Evolutionary conservation across 2,797 vertebrate genomes (phyloP).

Genomic region (Gallinago solitaria): DNA sequence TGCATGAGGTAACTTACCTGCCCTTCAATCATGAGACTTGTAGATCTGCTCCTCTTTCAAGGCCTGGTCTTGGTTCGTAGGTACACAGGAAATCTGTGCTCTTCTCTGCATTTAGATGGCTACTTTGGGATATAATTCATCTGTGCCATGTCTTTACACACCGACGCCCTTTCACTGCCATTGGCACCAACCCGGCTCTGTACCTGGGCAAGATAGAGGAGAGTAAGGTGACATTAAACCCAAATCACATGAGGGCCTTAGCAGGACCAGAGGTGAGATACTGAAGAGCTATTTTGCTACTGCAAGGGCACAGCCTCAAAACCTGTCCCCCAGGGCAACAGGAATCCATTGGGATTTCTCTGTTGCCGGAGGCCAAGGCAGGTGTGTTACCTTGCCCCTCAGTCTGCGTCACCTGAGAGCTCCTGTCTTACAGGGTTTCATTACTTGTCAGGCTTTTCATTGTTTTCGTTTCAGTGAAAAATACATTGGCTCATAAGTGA

Average conservation of each 20-base stretch:
- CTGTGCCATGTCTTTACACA: neutral
- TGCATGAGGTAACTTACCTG: neutral
- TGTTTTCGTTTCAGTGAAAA: neutral
- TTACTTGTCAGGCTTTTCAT: neutral
- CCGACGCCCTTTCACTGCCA: accelerated
- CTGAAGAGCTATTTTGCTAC: neutral
- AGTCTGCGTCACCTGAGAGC: accelerated
- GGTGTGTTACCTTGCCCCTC: neutral
- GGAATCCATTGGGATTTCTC: neutral
- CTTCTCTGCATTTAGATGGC: neutral
- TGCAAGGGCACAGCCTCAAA: neutral
- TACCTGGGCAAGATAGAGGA: neutral
- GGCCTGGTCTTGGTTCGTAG: neutral
- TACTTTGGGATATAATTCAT: neutral
- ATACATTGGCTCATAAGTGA: neutral
- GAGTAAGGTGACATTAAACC: neutral
- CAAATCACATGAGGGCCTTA: neutral
- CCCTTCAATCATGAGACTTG: neutral
- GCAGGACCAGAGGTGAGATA: neutral
- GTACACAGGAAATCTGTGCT: neutral
- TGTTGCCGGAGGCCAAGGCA: neutral
- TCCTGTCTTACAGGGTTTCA: neutral
- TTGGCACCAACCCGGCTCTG: neutral
- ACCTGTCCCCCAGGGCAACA: accelerated
- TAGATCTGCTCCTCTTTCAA: neutral